Evolutionary conservation across 2,888 invertebrate genomes (phyloP).

Genomic region (Nemotelus pantherinus): DNA sequence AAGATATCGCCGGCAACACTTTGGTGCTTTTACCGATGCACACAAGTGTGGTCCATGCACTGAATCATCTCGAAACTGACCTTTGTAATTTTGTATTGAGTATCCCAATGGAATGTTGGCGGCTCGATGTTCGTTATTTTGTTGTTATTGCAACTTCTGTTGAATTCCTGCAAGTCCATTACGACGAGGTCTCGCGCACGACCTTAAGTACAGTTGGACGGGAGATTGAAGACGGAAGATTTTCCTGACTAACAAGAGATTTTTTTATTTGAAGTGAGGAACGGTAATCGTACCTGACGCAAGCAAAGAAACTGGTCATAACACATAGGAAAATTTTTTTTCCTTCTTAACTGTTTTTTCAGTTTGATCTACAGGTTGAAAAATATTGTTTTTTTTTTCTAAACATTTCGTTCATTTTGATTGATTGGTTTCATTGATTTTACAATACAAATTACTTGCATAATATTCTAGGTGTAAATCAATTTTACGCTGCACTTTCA

Average conservation of each 20-base stretch:
- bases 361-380: no score
- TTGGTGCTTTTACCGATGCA: background rate
- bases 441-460: no score
- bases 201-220: constrained; percentile 18
- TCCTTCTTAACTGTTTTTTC: background rate
- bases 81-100: background rate
- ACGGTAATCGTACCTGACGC: background rate
- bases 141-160: background rate
- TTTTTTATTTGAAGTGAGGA: background rate
- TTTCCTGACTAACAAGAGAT: constrained; percentile 13
- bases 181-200: background rate
- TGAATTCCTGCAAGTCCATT: background rate
- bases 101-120: background rate
- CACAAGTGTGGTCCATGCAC: background rate
- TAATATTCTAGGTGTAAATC: no score
- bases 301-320: constrained; percentile 1
- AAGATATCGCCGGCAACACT: background rate
- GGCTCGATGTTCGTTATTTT: background rate
- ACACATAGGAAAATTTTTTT: background rate
- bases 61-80: constrained; percentile 11
- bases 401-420: no score
- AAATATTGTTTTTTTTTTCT: no score
- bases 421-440: no score
- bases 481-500: no score
- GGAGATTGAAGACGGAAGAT: background rate